These are phyloP conservation scores for Gobius niger DNA, from an alignment of 2,113 vertebrate genomes.

Conservation along the genomic window DNA sequence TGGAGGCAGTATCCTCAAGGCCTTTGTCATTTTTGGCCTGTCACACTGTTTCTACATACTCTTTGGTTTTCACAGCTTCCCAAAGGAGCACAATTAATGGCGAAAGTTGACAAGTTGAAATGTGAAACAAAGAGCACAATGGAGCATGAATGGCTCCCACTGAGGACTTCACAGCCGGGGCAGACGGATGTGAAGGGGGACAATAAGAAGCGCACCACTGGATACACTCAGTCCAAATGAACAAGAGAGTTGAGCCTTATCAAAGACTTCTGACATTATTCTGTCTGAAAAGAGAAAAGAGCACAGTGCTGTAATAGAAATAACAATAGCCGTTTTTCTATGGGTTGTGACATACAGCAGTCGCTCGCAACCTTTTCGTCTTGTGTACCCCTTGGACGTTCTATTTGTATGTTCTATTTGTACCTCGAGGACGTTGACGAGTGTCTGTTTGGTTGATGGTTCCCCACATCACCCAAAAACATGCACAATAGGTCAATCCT, in stretches of 20 bases:
- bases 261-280: slow-evolving; percentile 28
- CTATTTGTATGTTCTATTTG: too few relatives aligned
- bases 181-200: slow-evolving; percentile 8
- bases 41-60: slow-evolving; percentile 21
- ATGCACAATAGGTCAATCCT: too few relatives aligned
- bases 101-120: slow-evolving; percentile 43
- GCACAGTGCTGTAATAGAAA: slow-evolving; percentile 11
- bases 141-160: slow-evolving; percentile 44
- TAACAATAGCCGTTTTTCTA: slow-evolving; percentile 25
- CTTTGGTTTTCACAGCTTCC: slow-evolving; percentile 5
- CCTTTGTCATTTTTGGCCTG: slow-evolving; percentile 22
- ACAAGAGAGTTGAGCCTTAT: slow-evolving; percentile 16
- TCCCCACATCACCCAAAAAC: too few relatives aligned
- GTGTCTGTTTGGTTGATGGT: too few relatives aligned
- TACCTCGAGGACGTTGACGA: too few relatives aligned
- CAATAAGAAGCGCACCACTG: slow-evolving; percentile 15
- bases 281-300: slow-evolving; percentile 21
- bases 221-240: slow-evolving; percentile 20
- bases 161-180: slow-evolving; percentile 21
- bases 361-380: too few relatives aligned
- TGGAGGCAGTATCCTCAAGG: slow-evolving; percentile 16
- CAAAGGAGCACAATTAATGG: slow-evolving; percentile 42
- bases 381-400: too few relatives aligned
- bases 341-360: slow-evolving; percentile 39
- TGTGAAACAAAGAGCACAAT: slow-evolving; percentile 42